Conservation (phyloP, 2,113 vertebrate genomes). For the Perognathus longimembris region DNA sequence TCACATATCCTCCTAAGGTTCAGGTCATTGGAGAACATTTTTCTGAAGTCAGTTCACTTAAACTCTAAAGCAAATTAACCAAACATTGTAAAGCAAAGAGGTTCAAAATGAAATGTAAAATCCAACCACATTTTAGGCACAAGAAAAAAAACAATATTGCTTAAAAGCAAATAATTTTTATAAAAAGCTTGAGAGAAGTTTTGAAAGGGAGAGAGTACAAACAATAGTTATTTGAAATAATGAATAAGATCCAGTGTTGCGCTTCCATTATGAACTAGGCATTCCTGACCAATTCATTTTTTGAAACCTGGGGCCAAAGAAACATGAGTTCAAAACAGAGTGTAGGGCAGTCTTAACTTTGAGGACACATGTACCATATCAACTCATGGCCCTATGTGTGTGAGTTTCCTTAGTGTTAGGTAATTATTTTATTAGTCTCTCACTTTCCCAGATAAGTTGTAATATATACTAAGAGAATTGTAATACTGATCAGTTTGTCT, state of each 20-base stretch:
- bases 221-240: slow-evolving; percentile 27
- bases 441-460: slow-evolving; percentile 16
- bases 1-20: neutral
- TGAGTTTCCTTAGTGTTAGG: neutral
- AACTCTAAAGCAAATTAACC: neutral
- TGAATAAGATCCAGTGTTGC: neutral
- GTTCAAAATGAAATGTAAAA: neutral
- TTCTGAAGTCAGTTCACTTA: neutral
- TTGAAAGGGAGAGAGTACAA: neutral
- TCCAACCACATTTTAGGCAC: neutral
- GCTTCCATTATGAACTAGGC: neutral
- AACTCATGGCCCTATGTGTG: neutral
- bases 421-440: neutral
- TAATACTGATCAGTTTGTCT: neutral
- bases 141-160: neutral
- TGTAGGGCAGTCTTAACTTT: neutral
- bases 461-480: neutral
- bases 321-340: neutral
- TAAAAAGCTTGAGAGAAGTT: neutral
- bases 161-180: slow-evolving; percentile 50
- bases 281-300: slow-evolving; percentile 35
- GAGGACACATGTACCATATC: neutral
- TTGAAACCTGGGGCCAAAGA: neutral
- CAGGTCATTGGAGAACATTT: neutral
- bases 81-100: neutral